Evolutionary conservation across 2,797 vertebrate genomes (phyloP).

Genomic region (Emys orbicularis): DNA sequence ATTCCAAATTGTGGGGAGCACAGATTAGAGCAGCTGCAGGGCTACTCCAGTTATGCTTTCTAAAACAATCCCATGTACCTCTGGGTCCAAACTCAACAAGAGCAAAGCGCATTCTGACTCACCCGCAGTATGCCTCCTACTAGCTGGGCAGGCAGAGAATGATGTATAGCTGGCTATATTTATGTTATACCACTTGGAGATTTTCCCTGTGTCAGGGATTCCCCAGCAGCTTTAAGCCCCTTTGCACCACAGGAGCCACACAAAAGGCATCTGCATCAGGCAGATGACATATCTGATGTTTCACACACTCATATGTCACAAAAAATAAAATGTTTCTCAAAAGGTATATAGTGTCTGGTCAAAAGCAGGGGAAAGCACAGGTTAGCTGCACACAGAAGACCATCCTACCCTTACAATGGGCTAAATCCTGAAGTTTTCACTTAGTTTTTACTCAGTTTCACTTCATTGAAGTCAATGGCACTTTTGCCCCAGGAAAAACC

Average conservation of each 20-base stretch:
- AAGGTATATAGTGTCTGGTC: background rate
- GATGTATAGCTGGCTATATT: background rate
- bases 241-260: background rate
- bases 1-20: background rate
- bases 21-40: background rate
- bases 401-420: background rate
- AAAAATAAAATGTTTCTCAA: background rate
- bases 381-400: background rate
- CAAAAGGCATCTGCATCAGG: background rate
- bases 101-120: background rate
- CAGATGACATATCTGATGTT: background rate
- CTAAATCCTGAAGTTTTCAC: background rate
- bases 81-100: background rate
- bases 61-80: background rate
- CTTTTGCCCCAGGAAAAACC: background rate
- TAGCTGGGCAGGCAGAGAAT: background rate
- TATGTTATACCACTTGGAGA: background rate
- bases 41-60: background rate
- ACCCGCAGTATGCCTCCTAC: too few species aligned
- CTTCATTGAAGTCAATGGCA: background rate
- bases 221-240: background rate
- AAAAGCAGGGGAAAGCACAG: background rate
- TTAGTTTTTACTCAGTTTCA: background rate
- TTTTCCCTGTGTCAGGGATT: background rate
- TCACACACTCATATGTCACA: background rate